Conservation (phyloP, 1,140 invertebrate genomes). For the Temnothorax curvispinosus region DNA sequence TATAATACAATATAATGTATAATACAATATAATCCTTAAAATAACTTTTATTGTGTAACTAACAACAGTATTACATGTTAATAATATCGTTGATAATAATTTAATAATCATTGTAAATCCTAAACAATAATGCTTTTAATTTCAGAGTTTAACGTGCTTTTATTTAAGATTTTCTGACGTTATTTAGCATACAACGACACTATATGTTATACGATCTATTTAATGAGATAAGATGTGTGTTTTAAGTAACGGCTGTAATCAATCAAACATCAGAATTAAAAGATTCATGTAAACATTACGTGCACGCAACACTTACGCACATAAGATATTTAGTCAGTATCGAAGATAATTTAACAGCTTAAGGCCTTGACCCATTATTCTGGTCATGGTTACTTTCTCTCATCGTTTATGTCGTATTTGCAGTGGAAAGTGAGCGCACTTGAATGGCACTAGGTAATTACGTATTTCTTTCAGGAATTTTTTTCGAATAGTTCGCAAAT, state of each 20-base stretch:
- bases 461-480: constrained; percentile 70
- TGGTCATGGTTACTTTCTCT: constrained; percentile 77
- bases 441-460: constrained; percentile 32
- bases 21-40: background rate
- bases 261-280: constrained; percentile 13
- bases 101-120: background rate
- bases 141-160: background rate
- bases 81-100: background rate
- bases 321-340: constrained; percentile 54
- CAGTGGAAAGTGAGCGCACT: constrained; percentile 72
- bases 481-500: constrained; percentile 74
- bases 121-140: background rate
- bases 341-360: constrained; percentile 65
- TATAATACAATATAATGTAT: background rate
- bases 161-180: background rate
- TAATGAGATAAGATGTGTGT: background rate
- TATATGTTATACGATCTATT: background rate
- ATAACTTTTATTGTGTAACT: background rate
- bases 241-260: background rate
- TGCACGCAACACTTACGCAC: constrained; percentile 45
- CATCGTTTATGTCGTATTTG: constrained; percentile 58
- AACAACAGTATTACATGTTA: background rate
- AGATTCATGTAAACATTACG: background rate
- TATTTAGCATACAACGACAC: background rate
- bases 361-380: constrained; percentile 80